Evolutionary conservation across 1,140 invertebrate genomes (phyloP), one percentile per base, ranked within the genome.

Genomic region (Drosophila arizonae): DNA sequence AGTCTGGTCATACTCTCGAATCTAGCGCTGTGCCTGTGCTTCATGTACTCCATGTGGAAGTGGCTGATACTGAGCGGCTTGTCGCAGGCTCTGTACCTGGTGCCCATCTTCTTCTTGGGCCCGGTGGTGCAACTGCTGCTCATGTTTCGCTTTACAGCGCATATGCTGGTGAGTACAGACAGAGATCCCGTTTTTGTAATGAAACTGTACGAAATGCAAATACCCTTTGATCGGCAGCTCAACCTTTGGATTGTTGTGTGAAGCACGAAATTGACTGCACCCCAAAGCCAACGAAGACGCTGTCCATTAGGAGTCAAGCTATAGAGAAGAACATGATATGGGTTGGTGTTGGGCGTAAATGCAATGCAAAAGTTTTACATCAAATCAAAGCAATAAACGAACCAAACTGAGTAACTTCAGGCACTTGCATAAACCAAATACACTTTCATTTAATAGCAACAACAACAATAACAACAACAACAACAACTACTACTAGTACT

Each of bases 361-460:
- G 55, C 68, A 69, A 63, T 43, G 48, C 17, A 36, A 54, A 76
- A 76, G 72, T 76, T 73, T 70, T 50, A 43, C 56, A 63, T 70
- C 61, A 78, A 77, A 86, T 79, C 82, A 81, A 87, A 79, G 79
- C 81, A 86, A 87, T 87, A 86, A 87, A 82, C 71, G 57, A 70
- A 76, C 75, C 72, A 60, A 81, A 64, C 64, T 67, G 51, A 63
- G 50, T 46, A 67, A 68, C 57, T 76, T 52, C 21, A 26, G 62
- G 33, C 51, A 66, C 67, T 75, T 51, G 33, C 57, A 66, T 43
- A 66, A 84, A 58, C 72, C 62, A 64, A 70, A 86, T 87, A 87
- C 81, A 86, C 82, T 86, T 86, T 86, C 81, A 66, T 81, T 87
- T 64, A 70, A 81, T n/a, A n/a, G n/a, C 67, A 76, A 63, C 48